Evolutionary conservation across 2,113 vertebrate genomes (phyloP), one percentile per base, ranked within the genome.

Genomic region (Takifugu flavidus): DNA sequence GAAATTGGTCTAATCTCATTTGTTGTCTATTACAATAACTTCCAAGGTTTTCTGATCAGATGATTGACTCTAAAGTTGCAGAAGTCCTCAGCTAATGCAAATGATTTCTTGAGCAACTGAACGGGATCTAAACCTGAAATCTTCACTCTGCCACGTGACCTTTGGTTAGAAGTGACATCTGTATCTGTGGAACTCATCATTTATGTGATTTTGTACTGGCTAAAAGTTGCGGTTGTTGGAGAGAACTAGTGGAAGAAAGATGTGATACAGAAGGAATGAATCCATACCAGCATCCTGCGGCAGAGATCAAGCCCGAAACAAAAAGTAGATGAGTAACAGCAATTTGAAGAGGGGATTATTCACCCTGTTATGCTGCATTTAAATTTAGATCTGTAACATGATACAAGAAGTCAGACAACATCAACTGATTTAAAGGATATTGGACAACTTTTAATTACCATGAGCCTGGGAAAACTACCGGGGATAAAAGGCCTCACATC

Each of bases 381-480:
- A 39, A 39, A 39, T 10, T 1, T 1, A 8, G 73, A 75, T 60
- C 47, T 75, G 59, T 62, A 34, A 56, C 39, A 51, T 14, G 13
- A 2, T 5, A 6, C 13, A 46, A n/a, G 46, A 77, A 34, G 31
- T 51, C 27, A 20, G 59, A 59, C 44, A 0, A 56, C 46, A 13
- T 28, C 39, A 28, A 58, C 67, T 8, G 25, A 53, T 49, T 74
- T 70, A 43, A 78, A 78, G 49, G 53, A 65, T 65, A 65, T 64
- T 53, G 25, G 43, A 4, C 31, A 49, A 49, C 45, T 39, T 69
- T 67, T 56, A 62, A 58, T 54, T 66, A 55, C 43, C 65, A 96
- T 97, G 96, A 98, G 92, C 91, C 86, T 95, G 78, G 95, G 94
- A 59, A 98, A 95, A 77, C 83, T 95, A 49, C 93, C 95, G 0